Conservation (phyloP, 2,797 vertebrate genomes). For the Simalia tracyae region DNA sequence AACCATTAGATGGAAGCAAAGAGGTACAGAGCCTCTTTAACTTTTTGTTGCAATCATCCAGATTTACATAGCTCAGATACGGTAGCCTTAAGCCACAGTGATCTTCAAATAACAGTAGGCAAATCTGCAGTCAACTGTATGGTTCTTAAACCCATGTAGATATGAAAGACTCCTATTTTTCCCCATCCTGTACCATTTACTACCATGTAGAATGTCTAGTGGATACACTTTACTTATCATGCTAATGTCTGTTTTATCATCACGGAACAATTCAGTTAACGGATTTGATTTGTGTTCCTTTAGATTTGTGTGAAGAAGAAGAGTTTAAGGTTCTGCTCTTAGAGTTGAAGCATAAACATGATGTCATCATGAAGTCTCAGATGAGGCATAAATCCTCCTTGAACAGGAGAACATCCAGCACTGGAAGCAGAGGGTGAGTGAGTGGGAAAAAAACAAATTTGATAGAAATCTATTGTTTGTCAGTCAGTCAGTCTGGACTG, state of each 20-base stretch:
- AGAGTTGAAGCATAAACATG: constrained; percentile 96
- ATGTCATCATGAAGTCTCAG: constrained; percentile 98
- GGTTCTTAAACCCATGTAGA: neutral
- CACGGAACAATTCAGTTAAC: neutral
- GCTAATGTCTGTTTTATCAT: neutral
- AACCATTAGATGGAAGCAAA: neutral
- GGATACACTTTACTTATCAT: neutral
- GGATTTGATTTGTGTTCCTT: constrained; percentile 30
- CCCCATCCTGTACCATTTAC: neutral
- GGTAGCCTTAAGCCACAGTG: neutral
- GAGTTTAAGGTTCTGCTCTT: constrained; percentile 91
- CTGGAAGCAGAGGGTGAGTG: constrained; percentile 92
- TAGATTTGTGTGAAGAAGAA: constrained; percentile 96
- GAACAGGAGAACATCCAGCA: constrained; percentile 92
- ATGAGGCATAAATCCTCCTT: constrained; percentile 96
- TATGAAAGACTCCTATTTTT: neutral
- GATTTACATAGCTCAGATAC: neutral
- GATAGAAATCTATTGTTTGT: neutral
- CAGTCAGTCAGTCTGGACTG: neutral
- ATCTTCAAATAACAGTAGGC: neutral
- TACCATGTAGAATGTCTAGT: neutral
- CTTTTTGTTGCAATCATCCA: neutral
- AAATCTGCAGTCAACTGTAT: neutral
- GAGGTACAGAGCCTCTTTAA: neutral
- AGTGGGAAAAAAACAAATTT: neutral